phyloP scores from a whole-genome alignment of 1,140 invertebrate genomes.

The Saccostrea cuccullata region DNA sequence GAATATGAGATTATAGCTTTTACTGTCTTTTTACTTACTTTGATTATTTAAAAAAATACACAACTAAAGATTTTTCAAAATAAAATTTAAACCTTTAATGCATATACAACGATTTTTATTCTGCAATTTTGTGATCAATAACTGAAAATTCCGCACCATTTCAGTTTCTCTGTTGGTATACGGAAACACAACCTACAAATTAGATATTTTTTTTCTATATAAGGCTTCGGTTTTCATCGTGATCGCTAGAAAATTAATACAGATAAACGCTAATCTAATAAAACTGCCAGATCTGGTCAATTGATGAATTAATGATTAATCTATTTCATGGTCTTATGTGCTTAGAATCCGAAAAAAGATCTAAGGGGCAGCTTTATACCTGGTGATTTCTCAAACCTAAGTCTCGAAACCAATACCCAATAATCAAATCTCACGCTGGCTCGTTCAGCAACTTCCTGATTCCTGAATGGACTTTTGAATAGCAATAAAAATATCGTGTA shows the following conservation, averaged over 20 bases:
- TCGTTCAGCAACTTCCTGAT: neutral
- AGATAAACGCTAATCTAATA: conserved; percentile 22
- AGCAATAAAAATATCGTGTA: neutral
- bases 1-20: too few species aligned
- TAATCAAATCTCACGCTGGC: neutral
- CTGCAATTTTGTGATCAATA: too few species aligned
- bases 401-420: neutral
- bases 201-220: neutral
- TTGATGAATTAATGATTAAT: conserved; percentile 27
- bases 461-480: neutral
- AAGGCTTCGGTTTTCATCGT: neutral
- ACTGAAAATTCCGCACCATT: neutral
- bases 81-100: too few species aligned
- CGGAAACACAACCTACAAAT: neutral
- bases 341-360: neutral
- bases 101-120: too few species aligned
- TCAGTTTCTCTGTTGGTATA: neutral
- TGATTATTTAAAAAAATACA: too few species aligned
- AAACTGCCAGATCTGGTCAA: conserved; percentile 2
- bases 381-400: conserved; percentile 9
- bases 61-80: too few species aligned
- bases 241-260: conserved; percentile 22
- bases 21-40: too few species aligned
- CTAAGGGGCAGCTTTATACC: neutral
- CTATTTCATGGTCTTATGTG: neutral